phyloP scores from a whole-genome alignment of 2,113 vertebrate species.

The Lophura nycthemera region DNA sequence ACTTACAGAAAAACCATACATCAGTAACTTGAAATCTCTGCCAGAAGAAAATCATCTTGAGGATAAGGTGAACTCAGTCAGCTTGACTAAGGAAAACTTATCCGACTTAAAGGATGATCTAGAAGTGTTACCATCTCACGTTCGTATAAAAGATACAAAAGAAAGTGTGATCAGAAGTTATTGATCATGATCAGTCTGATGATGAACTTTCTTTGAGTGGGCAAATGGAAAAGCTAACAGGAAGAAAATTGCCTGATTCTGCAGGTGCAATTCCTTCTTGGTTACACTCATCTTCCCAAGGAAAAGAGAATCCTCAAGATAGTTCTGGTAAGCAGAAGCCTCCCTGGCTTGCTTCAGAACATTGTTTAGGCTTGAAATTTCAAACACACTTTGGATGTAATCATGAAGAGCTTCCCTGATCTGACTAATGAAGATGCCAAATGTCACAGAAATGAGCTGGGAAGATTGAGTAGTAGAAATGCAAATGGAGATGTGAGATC shows the following conservation, averaged over 20 bases:
- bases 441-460: conserved; percentile 54
- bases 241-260: conserved; percentile 72
- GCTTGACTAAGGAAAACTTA: not conserved
- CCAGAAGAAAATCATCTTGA: conserved; percentile 23
- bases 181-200: conserved; percentile 21
- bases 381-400: not conserved
- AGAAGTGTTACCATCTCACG: conserved; percentile 16
- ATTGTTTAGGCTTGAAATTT: conserved; percentile 29
- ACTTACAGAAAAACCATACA: not conserved
- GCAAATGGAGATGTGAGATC: conserved; percentile 5
- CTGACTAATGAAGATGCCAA: conserved; percentile 59
- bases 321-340: conserved; percentile 73
- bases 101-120: not conserved
- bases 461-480: conserved; percentile 40
- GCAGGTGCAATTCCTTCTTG: conserved; percentile 80
- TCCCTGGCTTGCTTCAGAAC: conserved; percentile 81
- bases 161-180: conserved; percentile 45
- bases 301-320: conserved; percentile 53
- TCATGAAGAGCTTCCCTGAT: not conserved
- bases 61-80: not conserved
- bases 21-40: not conserved
- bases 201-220: conserved; percentile 69
- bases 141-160: not conserved
- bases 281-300: conserved; percentile 79
- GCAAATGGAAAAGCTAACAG: conserved; percentile 74